Evolutionary conservation across 1,140 invertebrate genomes (phyloP).

Genomic region (honey bee (Apis mellifera)): Amel_HAv3.1 CM009944.2:4167001-4167500

Average conservation of each 20-base stretch:
- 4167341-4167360: neutral
- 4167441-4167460: too few relatives aligned
- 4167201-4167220: conserved; percentile 33
- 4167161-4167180: conserved; percentile 39
- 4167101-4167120: conserved; percentile 40
- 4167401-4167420: too few relatives aligned
- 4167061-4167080: conserved; percentile 35
- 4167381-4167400: too few relatives aligned
- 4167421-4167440: too few relatives aligned
- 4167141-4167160: conserved; percentile 41
- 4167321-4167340: neutral
- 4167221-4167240: conserved; percentile 9
- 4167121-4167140: conserved; percentile 47
- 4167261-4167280: neutral
- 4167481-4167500: too few relatives aligned
- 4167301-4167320: neutral
- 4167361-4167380: too few relatives aligned
- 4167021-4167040: conserved; percentile 29
- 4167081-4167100: conserved; percentile 48
- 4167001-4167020: neutral
- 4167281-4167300: neutral
- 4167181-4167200: conserved; percentile 65
- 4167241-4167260: neutral
- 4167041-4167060: neutral
- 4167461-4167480: too few relatives aligned